Evolutionary conservation across 2,888 invertebrate genomes (phyloP).

Genomic region (Trichopria drosophilae): DNA sequence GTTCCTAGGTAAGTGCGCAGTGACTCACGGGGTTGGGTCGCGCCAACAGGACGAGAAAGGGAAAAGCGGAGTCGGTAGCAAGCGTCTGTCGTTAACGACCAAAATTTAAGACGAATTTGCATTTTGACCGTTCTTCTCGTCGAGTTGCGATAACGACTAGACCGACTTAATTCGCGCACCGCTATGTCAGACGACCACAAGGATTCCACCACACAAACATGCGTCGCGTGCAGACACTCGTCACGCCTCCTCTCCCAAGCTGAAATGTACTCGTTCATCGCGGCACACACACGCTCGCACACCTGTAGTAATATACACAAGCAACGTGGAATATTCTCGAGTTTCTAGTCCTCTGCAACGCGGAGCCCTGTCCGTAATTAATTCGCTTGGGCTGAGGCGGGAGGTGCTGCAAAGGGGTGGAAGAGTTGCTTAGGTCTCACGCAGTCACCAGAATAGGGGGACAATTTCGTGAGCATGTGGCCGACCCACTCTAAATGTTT

Average conservation of each 20-base stretch:
- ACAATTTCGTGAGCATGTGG: conserved; percentile 24
- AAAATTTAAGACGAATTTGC: conserved; percentile 53
- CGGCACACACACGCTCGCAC: conserved; percentile 6
- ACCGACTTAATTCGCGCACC: conserved; percentile 10
- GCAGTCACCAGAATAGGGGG: conserved; percentile 29
- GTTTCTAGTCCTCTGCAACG: conserved; percentile 1
- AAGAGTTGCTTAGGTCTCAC: conserved; percentile 46
- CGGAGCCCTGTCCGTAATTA: conserved; percentile 42
- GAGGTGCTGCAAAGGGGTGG: too few species aligned
- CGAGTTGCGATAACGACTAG: conserved; percentile 46
- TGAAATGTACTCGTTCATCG: conserved; percentile 8
- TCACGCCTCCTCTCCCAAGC: background rate
- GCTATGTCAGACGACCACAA: too few species aligned
- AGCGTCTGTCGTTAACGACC: conserved; percentile 51
- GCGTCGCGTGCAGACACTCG: conserved; percentile 5
- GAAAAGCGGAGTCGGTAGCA: too few species aligned
- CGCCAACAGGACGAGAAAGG: too few species aligned
- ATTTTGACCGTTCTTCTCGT: conserved; percentile 50
- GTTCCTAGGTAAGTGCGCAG: too few species aligned
- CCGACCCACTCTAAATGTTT: background rate
- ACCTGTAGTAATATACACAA: background rate
- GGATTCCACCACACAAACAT: background rate
- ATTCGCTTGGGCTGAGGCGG: conserved; percentile 35
- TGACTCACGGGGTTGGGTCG: too few species aligned
- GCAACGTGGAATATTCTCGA: background rate